phyloP scores from a whole-genome alignment of 2,797 vertebrate genomes.

The Hapalemur alaotrensis region DNA sequence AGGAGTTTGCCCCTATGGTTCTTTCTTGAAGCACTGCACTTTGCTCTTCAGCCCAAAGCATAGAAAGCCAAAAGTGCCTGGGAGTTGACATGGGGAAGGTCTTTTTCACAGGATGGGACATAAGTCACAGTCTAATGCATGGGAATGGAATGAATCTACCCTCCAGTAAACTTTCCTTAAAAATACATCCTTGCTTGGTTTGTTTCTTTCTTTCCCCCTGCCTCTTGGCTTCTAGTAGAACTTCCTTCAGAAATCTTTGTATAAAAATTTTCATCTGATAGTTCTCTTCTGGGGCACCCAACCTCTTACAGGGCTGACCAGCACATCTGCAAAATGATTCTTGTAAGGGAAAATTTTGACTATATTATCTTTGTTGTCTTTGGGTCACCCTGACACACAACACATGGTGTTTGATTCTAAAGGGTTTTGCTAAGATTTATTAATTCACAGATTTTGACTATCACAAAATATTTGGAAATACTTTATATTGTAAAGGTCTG shows the following conservation, averaged over 20 bases:
- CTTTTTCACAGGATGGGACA: not conserved
- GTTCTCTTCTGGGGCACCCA: not conserved
- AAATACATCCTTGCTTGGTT: not conserved
- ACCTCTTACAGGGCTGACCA: not conserved
- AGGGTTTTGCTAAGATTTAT: not conserved
- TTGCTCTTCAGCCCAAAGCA: not conserved
- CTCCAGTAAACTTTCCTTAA: not conserved
- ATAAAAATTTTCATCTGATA: not conserved
- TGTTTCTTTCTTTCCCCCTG: not conserved
- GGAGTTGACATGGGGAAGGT: not conserved
- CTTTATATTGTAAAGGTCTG: not conserved
- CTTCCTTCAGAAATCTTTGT: not conserved
- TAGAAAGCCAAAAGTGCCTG: not conserved
- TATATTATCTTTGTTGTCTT: not conserved
- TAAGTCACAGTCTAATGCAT: not conserved
- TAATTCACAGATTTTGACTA: not conserved
- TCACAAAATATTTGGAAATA: constrained; percentile 9
- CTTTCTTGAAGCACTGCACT: not conserved
- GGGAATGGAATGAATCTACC: not conserved
- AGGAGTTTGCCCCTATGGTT: not conserved
- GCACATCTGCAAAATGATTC: not conserved
- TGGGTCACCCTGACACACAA: not conserved
- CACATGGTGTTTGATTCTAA: not conserved
- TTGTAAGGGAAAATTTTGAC: not conserved
- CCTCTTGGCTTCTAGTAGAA: not conserved